Evolutionary conservation across 1,140 invertebrate species (phyloP).

Genomic region (Brachionus paranguensis): DNA sequence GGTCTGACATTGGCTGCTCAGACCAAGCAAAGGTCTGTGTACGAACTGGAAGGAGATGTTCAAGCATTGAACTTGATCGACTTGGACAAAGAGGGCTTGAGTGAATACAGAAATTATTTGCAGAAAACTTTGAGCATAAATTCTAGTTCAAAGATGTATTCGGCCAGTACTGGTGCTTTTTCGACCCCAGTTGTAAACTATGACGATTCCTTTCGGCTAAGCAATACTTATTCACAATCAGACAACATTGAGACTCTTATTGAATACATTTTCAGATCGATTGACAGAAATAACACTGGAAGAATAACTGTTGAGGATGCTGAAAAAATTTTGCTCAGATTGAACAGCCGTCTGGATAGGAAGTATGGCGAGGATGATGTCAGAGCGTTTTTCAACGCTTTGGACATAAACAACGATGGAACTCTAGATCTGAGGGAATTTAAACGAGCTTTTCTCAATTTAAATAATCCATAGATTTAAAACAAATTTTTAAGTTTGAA

Average conservation of each 20-base stretch:
- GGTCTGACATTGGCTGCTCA: conserved; percentile 9
- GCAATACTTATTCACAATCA: not conserved
- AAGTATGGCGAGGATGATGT: conserved; percentile 36
- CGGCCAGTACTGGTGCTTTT: not conserved
- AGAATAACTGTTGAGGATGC: conserved; percentile 30
- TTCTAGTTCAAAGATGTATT: not conserved
- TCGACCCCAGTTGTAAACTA: not conserved
- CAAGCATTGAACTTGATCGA: conserved; percentile 33
- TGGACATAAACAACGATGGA: conserved; percentile 31
- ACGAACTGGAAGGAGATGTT: conserved; percentile 21
- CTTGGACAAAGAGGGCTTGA: conserved; percentile 21
- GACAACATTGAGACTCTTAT: conserved; percentile 17
- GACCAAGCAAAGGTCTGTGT: not conserved
- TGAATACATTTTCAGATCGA: conserved; percentile 32
- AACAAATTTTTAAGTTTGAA: not conserved
- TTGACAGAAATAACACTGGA: conserved; percentile 19
- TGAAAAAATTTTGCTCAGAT: conserved; percentile 24
- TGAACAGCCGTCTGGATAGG: conserved; percentile 28
- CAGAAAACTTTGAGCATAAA: not conserved
- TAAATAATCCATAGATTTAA: not conserved
- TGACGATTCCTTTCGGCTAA: not conserved
- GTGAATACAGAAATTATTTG: conserved; percentile 29
- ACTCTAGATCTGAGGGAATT: conserved; percentile 23
- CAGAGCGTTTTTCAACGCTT: conserved; percentile 10
- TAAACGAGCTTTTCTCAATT: conserved; percentile 22